Evolutionary conservation across 2,797 vertebrate species (phyloP).

Genomic region (Falco biarmicus): DNA sequence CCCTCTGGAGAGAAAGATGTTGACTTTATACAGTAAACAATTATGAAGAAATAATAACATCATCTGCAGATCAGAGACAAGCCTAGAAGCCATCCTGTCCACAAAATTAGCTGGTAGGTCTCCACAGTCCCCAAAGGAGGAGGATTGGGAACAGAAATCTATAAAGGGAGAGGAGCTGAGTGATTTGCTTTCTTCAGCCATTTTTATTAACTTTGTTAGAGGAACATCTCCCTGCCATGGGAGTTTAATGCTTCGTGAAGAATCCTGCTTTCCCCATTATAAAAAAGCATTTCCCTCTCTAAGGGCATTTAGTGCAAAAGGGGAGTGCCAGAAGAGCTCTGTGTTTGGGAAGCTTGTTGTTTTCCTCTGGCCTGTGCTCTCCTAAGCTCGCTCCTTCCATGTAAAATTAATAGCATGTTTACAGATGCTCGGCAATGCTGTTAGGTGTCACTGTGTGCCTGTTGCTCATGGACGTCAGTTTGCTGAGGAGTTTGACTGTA

Average conservation of each 20-base stretch:
- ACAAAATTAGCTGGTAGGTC: conserved; percentile 37
- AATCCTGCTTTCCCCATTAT: not conserved
- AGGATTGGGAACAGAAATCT: not conserved
- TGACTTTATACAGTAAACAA: conserved; percentile 58
- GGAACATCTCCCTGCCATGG: not conserved
- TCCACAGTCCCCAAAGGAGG: not conserved
- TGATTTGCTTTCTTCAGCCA: conserved; percentile 21
- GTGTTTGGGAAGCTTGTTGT: not conserved
- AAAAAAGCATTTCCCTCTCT: not conserved
- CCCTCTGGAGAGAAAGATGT: conserved; percentile 39
- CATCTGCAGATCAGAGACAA: conserved; percentile 33
- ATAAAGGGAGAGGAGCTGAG: not conserved
- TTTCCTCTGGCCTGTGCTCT: not conserved
- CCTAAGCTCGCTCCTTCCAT: not conserved
- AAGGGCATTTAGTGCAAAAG: not conserved
- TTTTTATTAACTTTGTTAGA: conserved; percentile 38
- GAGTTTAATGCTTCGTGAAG: not conserved
- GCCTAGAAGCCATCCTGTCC: conserved; percentile 40
- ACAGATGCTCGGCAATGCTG: not conserved
- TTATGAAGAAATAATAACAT: conserved; percentile 65
- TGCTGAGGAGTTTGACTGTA: not conserved
- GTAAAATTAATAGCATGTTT: not conserved
- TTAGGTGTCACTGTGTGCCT: not conserved
- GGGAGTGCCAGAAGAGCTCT: not conserved
- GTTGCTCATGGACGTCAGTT: not conserved